Evolutionary conservation across 1,140 invertebrate genomes (phyloP), one percentile per base, ranked within the genome.

Genomic region (Drosophila takahashii): DNA sequence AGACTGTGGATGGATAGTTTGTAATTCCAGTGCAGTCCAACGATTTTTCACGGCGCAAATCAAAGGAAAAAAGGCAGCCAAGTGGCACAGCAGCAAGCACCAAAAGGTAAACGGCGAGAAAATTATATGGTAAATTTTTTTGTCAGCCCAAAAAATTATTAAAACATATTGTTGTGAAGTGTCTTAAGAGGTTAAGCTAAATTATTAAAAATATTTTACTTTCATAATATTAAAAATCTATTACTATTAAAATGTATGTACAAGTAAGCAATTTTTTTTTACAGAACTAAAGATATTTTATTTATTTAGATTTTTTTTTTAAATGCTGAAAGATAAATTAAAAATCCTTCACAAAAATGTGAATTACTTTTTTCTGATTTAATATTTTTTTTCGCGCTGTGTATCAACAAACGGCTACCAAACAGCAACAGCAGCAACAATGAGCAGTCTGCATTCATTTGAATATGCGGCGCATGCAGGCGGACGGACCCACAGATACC

Each of bases 51-150:
- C 67, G 77, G 84, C 77, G 57, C 59, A 84, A 80, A 87, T 87
- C 84, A 87, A 87, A 87, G 80, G 61, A 77, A 89, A 76, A 79
- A 37, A 77, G 72, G 57, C 85, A 83, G 84, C 69, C 72, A 87
- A 84, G 69, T 86, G 81, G 64, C 74, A 76, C 66, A 42, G 53
- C 59, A 62, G 58, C 57, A 53, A 59, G 26, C 52, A 59, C 36
- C 50, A 60, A 52, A 48, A 29, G 7, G 3, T 32, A 29, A 53
- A 62, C 59, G 7, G 36, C 1, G 11, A 9, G 11, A 15, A 41
- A 41, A 41, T 41, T 8, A 0, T n/a, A 41, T 15, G n/a, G 1
- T 1, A 7, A 7, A 7, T 29, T 29, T 6, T 29, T 6, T 29
- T 29, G 5, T 0, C 6, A 7, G 1, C 5, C 27, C 15, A n/a